Evolutionary conservation across 2,113 vertebrate species (phyloP).

Genomic region (Nycticebus coucang): DNA sequence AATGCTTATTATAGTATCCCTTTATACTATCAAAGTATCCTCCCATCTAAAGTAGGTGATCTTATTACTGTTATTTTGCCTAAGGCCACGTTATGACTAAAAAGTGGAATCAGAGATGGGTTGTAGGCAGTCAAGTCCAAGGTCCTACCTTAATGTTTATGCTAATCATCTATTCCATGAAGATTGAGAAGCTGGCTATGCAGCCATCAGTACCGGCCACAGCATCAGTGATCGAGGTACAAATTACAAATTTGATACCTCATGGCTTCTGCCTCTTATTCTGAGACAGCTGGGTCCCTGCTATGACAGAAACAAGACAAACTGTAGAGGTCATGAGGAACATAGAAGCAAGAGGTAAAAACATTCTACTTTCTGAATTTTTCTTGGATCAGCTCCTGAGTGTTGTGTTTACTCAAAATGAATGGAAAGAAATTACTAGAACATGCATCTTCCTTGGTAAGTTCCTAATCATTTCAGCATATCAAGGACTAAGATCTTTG

Average conservation of each 20-base stretch:
- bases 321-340: background rate
- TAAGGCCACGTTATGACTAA: background rate
- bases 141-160: background rate
- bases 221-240: background rate
- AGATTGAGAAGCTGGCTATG: background rate
- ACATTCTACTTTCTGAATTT: background rate
- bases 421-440: background rate
- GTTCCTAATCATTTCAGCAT: background rate
- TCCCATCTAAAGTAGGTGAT: background rate
- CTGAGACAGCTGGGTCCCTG: background rate
- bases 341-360: background rate
- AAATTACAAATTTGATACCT: background rate
- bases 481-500: background rate
- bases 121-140: background rate
- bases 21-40: background rate
- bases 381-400: background rate
- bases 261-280: fast-evolving
- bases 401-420: background rate
- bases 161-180: background rate
- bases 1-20: background rate
- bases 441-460: background rate
- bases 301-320: background rate
- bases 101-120: background rate
- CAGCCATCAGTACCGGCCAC: no score
- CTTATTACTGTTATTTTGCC: background rate